phyloP scores from a whole-genome alignment of 2,888 invertebrate genomes.

The Lasius fuliginosus region DNA sequence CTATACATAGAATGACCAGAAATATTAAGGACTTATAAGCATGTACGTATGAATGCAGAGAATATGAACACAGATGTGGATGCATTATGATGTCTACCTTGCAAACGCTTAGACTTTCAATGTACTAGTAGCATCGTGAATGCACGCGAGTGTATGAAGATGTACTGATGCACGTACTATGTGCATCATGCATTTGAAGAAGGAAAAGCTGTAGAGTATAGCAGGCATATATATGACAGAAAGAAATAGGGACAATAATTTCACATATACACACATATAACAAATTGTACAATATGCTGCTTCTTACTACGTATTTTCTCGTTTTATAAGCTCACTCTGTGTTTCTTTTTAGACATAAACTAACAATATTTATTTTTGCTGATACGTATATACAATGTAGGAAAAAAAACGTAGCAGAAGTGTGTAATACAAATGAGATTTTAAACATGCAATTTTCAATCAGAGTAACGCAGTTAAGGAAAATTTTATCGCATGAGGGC shows the following conservation, averaged over 20 bases:
- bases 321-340: background rate
- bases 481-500: background rate
- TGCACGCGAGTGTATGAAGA: conserved; percentile 11
- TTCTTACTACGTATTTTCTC: background rate
- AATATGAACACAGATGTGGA: background rate
- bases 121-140: conserved; percentile 1
- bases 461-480: no score
- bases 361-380: background rate
- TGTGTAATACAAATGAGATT: background rate
- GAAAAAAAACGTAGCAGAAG: background rate
- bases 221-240: background rate
- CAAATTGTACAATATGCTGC: background rate
- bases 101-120: conserved; percentile 23
- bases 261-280: background rate
- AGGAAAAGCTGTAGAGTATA: background rate
- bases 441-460: conserved; percentile 5
- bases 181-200: conserved; percentile 4
- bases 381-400: background rate
- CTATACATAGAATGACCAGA: background rate
- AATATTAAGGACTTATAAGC: background rate
- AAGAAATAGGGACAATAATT: background rate
- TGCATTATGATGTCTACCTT: background rate
- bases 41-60: background rate
- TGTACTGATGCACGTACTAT: conserved; percentile 2
- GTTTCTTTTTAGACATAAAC: background rate